These are phyloP conservation scores for Mastomys coucha DNA, from an alignment of 2,113 vertebrate genomes.

Conservation along the genomic window DNA sequence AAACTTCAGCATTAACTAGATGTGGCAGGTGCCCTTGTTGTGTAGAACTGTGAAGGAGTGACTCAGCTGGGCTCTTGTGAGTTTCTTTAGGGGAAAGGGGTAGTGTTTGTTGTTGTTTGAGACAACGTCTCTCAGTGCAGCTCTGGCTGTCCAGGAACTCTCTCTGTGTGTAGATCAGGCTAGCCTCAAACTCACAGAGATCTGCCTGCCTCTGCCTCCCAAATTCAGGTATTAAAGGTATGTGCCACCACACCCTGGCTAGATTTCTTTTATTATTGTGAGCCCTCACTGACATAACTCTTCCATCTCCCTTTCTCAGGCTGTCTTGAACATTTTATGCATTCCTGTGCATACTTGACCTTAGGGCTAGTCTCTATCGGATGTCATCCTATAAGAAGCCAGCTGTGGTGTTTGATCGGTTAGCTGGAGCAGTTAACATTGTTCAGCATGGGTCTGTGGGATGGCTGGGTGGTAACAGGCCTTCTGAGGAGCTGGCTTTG, in stretches of 20 bases:
- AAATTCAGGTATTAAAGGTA: background rate
- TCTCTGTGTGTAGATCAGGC: background rate
- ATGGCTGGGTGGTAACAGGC: background rate
- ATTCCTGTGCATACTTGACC: background rate
- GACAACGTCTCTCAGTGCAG: background rate
- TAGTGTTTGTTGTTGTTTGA: background rate
- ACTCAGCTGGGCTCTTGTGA: background rate
- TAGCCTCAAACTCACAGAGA: background rate
- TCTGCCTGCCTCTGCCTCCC: background rate
- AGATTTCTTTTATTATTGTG: background rate
- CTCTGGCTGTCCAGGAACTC: background rate
- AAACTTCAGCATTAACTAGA: background rate
- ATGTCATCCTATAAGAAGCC: background rate
- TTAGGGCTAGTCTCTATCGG: background rate
- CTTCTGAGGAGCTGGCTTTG: background rate
- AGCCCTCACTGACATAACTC: background rate
- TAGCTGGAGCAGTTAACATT: background rate
- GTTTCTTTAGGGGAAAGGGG: background rate
- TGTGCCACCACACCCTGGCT: background rate
- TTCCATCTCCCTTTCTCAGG: background rate
- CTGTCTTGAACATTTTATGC: background rate
- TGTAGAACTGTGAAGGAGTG: background rate
- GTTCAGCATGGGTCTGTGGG: background rate
- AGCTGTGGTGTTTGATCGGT: background rate
- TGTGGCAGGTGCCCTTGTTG: background rate